Percentiles rank a stretch among this genome's conserved stretches.
phyloP scores from a whole-genome alignment of 2,797 vertebrate genomes.

The Eleutherodactylus coqui region DNA sequence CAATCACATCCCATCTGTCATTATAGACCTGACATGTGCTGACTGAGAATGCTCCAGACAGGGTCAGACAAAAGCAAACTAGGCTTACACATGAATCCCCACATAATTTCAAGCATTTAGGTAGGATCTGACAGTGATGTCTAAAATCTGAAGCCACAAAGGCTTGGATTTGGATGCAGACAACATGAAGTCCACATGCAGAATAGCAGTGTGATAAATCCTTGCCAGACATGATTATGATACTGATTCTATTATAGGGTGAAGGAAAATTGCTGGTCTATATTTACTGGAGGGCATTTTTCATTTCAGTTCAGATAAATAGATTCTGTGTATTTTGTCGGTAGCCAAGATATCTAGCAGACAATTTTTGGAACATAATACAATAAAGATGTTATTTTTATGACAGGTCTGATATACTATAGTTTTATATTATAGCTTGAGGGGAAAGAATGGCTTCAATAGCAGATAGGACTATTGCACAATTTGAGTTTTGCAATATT shows the following conservation, averaged over 20 bases:
- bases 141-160: constrained; percentile 43
- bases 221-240: constrained; percentile 32
- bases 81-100: constrained; percentile 47
- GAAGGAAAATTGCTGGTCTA: constrained; percentile 26
- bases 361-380: not conserved
- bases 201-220: constrained; percentile 26
- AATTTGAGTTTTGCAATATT: too few species aligned
- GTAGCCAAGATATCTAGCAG: not conserved
- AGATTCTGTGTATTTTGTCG: not conserved
- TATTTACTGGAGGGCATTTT: constrained; percentile 13
- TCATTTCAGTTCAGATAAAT: not conserved
- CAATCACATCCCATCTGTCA: constrained; percentile 34
- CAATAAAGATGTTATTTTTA: not conserved
- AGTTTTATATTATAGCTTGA: not conserved
- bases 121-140: constrained; percentile 42
- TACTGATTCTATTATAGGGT: constrained; percentile 41
- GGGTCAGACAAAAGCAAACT: constrained; percentile 50
- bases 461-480: not conserved
- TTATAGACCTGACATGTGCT: constrained; percentile 45
- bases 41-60: constrained; percentile 41
- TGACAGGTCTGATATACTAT: not conserved
- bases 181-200: constrained; percentile 39
- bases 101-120: constrained; percentile 52
- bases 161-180: constrained; percentile 37
- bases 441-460: not conserved